These are phyloP conservation scores for Discoglossus pictus DNA, from an alignment of 2,797 vertebrate species.

Conservation along the genomic window DNA sequence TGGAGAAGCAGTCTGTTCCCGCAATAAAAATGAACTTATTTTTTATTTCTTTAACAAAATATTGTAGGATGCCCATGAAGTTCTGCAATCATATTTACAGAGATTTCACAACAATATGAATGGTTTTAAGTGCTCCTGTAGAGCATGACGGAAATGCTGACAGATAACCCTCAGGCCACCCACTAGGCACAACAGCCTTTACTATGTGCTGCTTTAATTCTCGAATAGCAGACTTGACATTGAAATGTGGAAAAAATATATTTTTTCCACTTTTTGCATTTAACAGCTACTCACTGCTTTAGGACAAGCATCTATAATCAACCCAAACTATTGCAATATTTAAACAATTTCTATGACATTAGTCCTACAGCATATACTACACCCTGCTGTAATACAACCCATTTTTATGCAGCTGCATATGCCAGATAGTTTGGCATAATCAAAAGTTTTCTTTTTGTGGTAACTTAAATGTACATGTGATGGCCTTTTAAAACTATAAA, in stretches of 20 bases:
- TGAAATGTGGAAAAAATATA: conserved; percentile 45
- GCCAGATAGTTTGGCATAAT: too few relatives aligned
- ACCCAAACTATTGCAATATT: conserved; percentile 48
- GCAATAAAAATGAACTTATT: conserved; percentile 19
- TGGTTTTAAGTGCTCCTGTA: conserved; percentile 55
- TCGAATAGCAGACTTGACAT: conserved; percentile 56
- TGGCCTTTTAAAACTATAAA: too few relatives aligned
- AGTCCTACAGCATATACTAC: too few relatives aligned
- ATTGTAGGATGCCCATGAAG: conserved; percentile 10
- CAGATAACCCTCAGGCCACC: conserved; percentile 57
- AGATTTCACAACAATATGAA: conserved; percentile 54
- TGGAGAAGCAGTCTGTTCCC: conserved; percentile 14
- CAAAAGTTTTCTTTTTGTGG: too few relatives aligned
- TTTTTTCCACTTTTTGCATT: conserved; percentile 53
- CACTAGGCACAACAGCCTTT: conserved; percentile 57
- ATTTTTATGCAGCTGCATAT: too few relatives aligned
- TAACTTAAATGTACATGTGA: too few relatives aligned
- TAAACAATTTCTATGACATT: conserved; percentile 37
- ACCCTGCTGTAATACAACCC: too few relatives aligned
- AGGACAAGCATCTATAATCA: conserved; percentile 50
- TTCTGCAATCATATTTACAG: conserved; percentile 33
- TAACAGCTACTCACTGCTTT: conserved; percentile 44
- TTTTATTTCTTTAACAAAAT: conserved; percentile 25
- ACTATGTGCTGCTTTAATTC: conserved; percentile 51
- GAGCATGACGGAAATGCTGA: conserved; percentile 59